phyloP scores from a whole-genome alignment of 2,888 invertebrate genomes.

The Rhamnusium bicolor region DNA sequence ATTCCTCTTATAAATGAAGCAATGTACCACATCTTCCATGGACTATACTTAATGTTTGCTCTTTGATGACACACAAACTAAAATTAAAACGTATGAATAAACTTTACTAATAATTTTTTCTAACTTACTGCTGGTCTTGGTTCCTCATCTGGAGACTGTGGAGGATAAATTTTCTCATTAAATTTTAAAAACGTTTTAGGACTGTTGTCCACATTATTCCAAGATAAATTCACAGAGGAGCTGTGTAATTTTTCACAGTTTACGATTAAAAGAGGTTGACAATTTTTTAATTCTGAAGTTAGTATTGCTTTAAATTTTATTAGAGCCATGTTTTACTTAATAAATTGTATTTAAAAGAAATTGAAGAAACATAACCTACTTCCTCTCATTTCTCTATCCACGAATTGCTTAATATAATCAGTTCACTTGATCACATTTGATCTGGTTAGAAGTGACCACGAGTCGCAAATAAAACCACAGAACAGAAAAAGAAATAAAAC shows the following conservation, averaged over 20 bases:
- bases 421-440: no score
- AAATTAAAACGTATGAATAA: slow-evolving; percentile 60
- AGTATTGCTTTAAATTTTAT: slow-evolving; percentile 17
- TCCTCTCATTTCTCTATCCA: no score
- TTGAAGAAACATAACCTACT: no score
- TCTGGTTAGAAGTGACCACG: no score
- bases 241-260: slow-evolving; percentile 38
- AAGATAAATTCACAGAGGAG: slow-evolving; percentile 26
- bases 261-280: slow-evolving; percentile 25
- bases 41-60: slow-evolving; percentile 90
- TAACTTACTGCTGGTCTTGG: slow-evolving; percentile 86
- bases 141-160: slow-evolving; percentile 82
- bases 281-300: slow-evolving; percentile 17
- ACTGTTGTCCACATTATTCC: slow-evolving; percentile 33
- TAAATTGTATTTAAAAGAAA: no score
- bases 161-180: slow-evolving; percentile 87
- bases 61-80: slow-evolving; percentile 92
- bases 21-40: slow-evolving; percentile 94
- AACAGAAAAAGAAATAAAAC: no score
- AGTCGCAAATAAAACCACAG: no score
- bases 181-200: slow-evolving; percentile 77
- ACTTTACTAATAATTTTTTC: slow-evolving; percentile 23
- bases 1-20: slow-evolving; percentile 91
- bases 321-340: slow-evolving; percentile 25
- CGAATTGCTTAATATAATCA: no score